Evolutionary conservation across 2,797 vertebrate genomes (phyloP).

Genomic region (Gobio occitaniae): DNA sequence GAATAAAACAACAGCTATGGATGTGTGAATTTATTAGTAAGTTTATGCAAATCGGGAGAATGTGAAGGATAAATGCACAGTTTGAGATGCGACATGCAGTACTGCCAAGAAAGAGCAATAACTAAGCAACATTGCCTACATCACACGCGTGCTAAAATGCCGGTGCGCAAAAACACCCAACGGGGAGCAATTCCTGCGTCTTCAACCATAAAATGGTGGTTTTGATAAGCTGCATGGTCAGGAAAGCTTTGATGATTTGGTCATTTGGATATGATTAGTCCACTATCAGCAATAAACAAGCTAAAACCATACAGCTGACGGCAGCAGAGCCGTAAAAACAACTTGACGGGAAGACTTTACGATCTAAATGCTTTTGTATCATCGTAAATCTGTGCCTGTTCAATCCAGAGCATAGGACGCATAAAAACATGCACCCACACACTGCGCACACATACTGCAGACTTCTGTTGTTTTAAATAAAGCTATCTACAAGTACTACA

Average conservation of each 20-base stretch:
- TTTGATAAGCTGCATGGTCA: constrained; percentile 45
- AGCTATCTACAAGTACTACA: background rate
- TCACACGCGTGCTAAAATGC: constrained; percentile 16
- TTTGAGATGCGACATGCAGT: constrained; percentile 30
- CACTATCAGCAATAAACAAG: constrained; percentile 52
- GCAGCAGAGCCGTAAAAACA: constrained; percentile 30
- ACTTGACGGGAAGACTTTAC: constrained; percentile 24
- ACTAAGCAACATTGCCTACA: constrained; percentile 26
- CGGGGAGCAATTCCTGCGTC: constrained; percentile 42
- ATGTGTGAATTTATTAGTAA: constrained; percentile 36
- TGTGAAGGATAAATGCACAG: constrained; percentile 28
- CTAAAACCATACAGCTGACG: constrained; percentile 40
- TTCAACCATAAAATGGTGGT: constrained; percentile 47
- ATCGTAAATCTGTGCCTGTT: constrained; percentile 36
- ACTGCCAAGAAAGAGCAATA: constrained; percentile 33
- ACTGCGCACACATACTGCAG: background rate
- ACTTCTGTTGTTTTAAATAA: background rate
- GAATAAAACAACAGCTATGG: constrained; percentile 29
- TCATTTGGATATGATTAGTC: constrained; percentile 52
- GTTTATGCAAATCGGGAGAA: constrained; percentile 33
- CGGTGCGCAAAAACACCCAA: constrained; percentile 31
- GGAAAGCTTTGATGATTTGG: constrained; percentile 49
- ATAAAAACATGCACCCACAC: background rate
- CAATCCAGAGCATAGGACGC: background rate
- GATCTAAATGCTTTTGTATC: constrained; percentile 24